Percentiles rank a stretch among this genome's conserved stretches.
These are phyloP conservation scores for Coremacera marginata DNA, from an alignment of 2,888 invertebrate genomes.

Conservation along the genomic window DNA sequence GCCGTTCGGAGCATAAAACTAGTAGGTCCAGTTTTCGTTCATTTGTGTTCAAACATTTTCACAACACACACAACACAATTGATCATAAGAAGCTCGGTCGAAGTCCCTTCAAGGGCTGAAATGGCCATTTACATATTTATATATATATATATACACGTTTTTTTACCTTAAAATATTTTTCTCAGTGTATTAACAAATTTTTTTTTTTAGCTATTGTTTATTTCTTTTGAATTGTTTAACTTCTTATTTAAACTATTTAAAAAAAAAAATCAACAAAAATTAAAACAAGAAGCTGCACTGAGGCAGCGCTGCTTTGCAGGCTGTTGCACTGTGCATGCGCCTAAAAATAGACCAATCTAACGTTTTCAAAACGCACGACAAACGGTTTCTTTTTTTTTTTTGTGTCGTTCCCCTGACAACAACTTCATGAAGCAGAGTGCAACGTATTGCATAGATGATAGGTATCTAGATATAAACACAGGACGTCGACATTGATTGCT, in stretches of 20 bases:
- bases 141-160: too few relatives aligned
- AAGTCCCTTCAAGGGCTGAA: too few relatives aligned
- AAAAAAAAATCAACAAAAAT: neutral
- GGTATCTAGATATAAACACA: neutral
- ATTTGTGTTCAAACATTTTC: too few relatives aligned
- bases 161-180: neutral
- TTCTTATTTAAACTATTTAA: neutral
- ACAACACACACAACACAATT: too few relatives aligned
- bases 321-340: constrained; percentile 26
- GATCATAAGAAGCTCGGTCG: too few relatives aligned
- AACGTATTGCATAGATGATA: constrained; percentile 10
- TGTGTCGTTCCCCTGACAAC: constrained; percentile 8
- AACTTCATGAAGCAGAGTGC: neutral
- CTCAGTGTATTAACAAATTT: neutral
- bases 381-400: constrained; percentile 14
- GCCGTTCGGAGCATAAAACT: too few relatives aligned
- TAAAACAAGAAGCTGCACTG: constrained; percentile 9
- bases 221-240: neutral
- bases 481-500: constrained; percentile 27
- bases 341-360: constrained; percentile 32
- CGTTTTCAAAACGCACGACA: constrained; percentile 14
- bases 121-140: too few relatives aligned
- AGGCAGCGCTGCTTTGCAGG: constrained; percentile 26
- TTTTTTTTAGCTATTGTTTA: neutral
- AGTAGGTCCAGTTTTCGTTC: too few relatives aligned